Percentiles rank a stretch among this genome's conserved stretches.
These are phyloP conservation scores for Kuschelorhynchus macadamiae DNA, from an alignment of 2,888 invertebrate species.

Conservation along the genomic window DNA sequence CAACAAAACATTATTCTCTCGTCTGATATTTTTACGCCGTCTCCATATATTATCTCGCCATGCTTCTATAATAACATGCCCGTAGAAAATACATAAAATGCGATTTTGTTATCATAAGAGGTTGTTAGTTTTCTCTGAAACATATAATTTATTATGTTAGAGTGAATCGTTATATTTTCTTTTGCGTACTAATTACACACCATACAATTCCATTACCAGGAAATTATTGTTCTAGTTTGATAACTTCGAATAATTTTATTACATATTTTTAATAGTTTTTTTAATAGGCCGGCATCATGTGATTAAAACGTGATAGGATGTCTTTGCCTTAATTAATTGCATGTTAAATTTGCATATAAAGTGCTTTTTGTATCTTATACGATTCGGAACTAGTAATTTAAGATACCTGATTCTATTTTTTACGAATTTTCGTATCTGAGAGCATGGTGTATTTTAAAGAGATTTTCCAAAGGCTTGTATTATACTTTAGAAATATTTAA, in stretches of 20 bases:
- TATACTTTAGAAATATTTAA: too few species aligned
- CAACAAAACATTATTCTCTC: too few species aligned
- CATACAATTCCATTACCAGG: slow-evolving; percentile 46
- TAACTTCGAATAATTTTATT: slow-evolving; percentile 44
- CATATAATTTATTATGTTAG: slow-evolving; percentile 43
- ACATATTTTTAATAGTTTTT: slow-evolving; percentile 36
- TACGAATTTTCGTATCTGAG: not conserved
- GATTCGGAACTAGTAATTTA: not conserved
- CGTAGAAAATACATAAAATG: slow-evolving; percentile 24
- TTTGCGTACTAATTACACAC: slow-evolving; percentile 44
- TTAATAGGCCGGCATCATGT: slow-evolving; percentile 17
- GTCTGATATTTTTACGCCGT: not conserved
- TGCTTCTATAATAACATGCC: slow-evolving; percentile 17
- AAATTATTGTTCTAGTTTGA: slow-evolving; percentile 48
- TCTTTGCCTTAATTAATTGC: slow-evolving; percentile 38
- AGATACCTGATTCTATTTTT: not conserved
- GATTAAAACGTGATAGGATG: slow-evolving; percentile 37
- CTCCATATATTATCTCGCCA: slow-evolving; percentile 2
- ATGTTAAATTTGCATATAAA: slow-evolving; percentile 39
- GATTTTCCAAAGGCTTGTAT: too few species aligned
- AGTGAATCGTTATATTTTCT: slow-evolving; percentile 44
- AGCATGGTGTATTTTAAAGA: too few species aligned
- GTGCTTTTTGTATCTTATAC: slow-evolving; percentile 19
- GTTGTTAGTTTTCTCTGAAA: slow-evolving; percentile 36
- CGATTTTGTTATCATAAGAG: slow-evolving; percentile 38